Evolutionary conservation across 2,113 vertebrate species (phyloP).

Genomic region (Drymodes brunneopygia): DNA sequence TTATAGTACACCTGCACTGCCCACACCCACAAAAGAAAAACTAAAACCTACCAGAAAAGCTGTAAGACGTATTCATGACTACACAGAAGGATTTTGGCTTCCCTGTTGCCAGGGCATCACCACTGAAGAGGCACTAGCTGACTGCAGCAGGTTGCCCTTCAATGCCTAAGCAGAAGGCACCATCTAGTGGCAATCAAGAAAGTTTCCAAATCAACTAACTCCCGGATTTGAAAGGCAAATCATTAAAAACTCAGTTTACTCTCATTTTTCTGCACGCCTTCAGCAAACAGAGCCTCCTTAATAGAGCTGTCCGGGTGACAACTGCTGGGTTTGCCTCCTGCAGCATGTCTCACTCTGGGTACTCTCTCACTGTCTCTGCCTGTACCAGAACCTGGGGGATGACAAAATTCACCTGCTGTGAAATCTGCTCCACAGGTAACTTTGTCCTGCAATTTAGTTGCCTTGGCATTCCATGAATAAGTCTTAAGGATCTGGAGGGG

Average conservation of each 20-base stretch:
- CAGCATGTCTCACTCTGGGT: background rate
- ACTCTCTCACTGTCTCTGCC: fast-evolving
- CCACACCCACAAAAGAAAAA: background rate
- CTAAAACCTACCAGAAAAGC: background rate
- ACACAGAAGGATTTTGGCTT: background rate
- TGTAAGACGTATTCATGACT: background rate
- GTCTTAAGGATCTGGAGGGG: background rate
- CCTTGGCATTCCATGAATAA: background rate
- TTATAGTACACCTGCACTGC: background rate
- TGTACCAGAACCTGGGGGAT: background rate
- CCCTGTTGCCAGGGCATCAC: background rate
- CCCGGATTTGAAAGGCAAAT: background rate
- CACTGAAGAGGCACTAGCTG: background rate
- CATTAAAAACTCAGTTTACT: background rate
- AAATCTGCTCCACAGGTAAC: background rate
- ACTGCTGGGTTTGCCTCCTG: background rate
- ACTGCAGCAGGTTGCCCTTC: background rate
- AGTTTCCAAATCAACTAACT: background rate
- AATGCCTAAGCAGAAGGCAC: background rate
- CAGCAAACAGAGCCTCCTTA: background rate
- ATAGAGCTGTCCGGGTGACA: background rate
- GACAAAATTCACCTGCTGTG: background rate
- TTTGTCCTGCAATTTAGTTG: background rate
- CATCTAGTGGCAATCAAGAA: constrained; percentile 13
- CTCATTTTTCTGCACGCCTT: background rate